phyloP scores from a whole-genome alignment of 2,888 invertebrate genomes.

The Heliothis peltigera region DNA sequence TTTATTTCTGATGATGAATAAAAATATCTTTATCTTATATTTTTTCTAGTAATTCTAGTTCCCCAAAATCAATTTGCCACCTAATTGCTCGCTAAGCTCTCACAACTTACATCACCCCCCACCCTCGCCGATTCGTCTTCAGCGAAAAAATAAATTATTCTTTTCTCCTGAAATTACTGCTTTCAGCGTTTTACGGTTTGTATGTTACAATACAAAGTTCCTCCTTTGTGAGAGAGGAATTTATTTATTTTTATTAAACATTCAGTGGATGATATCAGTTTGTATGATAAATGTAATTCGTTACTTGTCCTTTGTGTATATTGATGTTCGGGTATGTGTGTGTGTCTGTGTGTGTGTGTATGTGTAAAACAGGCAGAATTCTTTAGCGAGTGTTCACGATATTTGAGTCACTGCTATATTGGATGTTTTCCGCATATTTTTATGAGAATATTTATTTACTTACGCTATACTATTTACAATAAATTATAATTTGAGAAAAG shows the following conservation, averaged over 20 bases:
- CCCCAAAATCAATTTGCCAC: neutral
- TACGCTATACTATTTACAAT: too few relatives aligned
- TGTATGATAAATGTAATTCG: slow-evolving; percentile 36
- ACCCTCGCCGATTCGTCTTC: slow-evolving; percentile 49
- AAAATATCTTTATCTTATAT: too few relatives aligned
- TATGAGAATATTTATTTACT: too few relatives aligned
- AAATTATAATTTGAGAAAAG: too few relatives aligned
- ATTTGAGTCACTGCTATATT: too few relatives aligned
- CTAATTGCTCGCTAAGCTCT: neutral
- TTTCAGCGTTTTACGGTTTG: slow-evolving; percentile 46
- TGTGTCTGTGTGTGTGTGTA: neutral
- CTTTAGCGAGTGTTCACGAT: neutral
- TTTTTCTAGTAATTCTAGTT: neutral
- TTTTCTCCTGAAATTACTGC: slow-evolving; percentile 60
- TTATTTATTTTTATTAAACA: slow-evolving; percentile 46
- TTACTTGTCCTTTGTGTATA: slow-evolving; percentile 9
- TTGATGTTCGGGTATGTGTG: neutral
- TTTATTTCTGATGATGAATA: too few relatives aligned
- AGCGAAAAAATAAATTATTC: slow-evolving; percentile 58
- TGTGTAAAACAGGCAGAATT: neutral
- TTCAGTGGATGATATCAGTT: slow-evolving; percentile 30
- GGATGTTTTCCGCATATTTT: too few relatives aligned
- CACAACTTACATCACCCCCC: slow-evolving; percentile 13
- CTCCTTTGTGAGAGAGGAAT: slow-evolving; percentile 34
- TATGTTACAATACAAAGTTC: slow-evolving; percentile 50